Evolutionary conservation across 2,888 invertebrate genomes (phyloP), one percentile per base, ranked within the genome.

Genomic region (Aphrophora alni): DNA sequence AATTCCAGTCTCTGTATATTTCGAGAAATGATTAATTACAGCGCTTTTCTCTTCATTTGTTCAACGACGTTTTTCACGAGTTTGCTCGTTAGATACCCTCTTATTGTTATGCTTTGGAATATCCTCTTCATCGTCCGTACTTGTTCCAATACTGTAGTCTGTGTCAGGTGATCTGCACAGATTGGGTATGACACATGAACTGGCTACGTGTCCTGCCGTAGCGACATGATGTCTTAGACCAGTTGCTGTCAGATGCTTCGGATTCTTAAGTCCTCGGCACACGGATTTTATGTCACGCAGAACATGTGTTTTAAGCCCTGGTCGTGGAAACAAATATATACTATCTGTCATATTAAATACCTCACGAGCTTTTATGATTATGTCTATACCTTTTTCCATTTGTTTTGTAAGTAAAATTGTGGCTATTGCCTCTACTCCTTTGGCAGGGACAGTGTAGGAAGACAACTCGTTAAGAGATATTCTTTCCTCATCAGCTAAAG

Each of bases 151-250:
- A n/a, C n/a, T n/a, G n/a, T n/a, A n/a, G n/a, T n/a, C n/a, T n/a
- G n/a, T n/a, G n/a, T n/a, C n/a, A n/a, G n/a, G n/a, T n/a, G n/a
- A n/a, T n/a, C n/a, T n/a, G n/a, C n/a, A n/a, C n/a, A 33, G 8
- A 33, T 33, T 73, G 73, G 14, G 73, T 73, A 28, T 73, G 73
- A 27, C 73, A 73, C 73, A 73, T 73, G 24, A 27, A 73, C 25
- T 73, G n/a, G 38, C 73, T 73, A 10, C 17, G 38, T 73, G 26
- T 14, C 73, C 73, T 73, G 8, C 25, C 14, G 73, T 73, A 14
- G 73, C 73, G 21, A 73, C 73, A 27, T 73, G n/a, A 73, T 73
- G 73, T 17, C 73, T 73, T 38, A 73, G 28, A 24, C 73, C 73
- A 27, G n/a, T 73, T 17, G 73, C 73, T 7, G 73, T 73, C 28